These are phyloP conservation scores for Drosophila simulans DNA, from an alignment of 1,140 invertebrate species.

Conservation along the genomic window DNA sequence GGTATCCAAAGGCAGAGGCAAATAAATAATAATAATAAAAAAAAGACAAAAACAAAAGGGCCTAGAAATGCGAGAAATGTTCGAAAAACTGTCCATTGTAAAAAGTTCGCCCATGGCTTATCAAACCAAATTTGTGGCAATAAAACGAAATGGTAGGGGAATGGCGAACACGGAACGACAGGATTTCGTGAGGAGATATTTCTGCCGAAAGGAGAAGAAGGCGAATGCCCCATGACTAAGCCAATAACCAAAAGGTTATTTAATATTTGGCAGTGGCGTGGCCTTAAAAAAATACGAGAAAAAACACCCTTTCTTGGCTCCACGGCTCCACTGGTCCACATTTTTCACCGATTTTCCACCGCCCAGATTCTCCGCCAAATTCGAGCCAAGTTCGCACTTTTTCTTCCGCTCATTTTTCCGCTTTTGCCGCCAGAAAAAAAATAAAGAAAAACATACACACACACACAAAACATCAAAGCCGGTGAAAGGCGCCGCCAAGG, in stretches of 20 bases:
- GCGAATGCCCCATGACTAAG: slow-evolving; percentile 61
- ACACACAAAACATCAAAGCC: slow-evolving; percentile 70
- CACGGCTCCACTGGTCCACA: neutral
- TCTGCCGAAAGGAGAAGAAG: slow-evolving; percentile 3
- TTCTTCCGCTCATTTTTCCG: neutral
- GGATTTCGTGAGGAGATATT: neutral
- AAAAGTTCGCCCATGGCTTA: slow-evolving; percentile 72
- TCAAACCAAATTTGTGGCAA: slow-evolving; percentile 80
- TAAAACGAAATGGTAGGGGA: slow-evolving; percentile 64
- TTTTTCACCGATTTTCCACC: slow-evolving; percentile 36
- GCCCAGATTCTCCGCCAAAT: slow-evolving; percentile 28
- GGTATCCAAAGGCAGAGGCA: no score
- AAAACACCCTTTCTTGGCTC: neutral
- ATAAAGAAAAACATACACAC: neutral
- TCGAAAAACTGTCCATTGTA: slow-evolving; percentile 71
- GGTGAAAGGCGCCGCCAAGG: slow-evolving; percentile 21
- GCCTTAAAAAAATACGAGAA: neutral
- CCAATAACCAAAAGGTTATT: slow-evolving; percentile 82
- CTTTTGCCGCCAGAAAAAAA: neutral
- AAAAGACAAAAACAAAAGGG: slow-evolving; percentile 1
- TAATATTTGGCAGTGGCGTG: slow-evolving; percentile 66
- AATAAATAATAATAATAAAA: neutral
- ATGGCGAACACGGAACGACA: slow-evolving; percentile 10
- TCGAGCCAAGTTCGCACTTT: slow-evolving; percentile 70
- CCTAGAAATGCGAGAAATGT: slow-evolving; percentile 15